Evolutionary conservation across 2,888 invertebrate species (phyloP), one percentile per base, ranked within the genome.

Genomic region (Cetonia aurata): DNA sequence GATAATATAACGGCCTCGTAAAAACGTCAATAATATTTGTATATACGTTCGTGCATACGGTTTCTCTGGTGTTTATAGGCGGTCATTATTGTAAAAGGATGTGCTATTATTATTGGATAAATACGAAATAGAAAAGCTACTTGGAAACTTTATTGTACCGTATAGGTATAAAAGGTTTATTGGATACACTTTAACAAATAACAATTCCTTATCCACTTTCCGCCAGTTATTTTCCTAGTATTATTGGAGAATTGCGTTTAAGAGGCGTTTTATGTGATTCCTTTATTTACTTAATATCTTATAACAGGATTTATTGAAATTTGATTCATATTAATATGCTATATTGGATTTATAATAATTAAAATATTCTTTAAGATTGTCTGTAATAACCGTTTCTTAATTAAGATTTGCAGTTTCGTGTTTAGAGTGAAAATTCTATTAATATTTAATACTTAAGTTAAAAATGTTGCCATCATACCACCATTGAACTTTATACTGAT

Each of bases 1-100:
- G 82, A 80, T 80, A 81, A 76, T 82, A 81, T 80, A 82, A 80
- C 79, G 78, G 25, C 79, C 79, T 80, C 79, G 77, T 81, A 81
- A 80, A 81, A 77, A 77, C 69, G 69, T 69, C 69, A 69, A 69
- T 69, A 69, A 59, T 60, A 60, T 60, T 60, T 60, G 60, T 60
- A 60, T 60, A 60, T 60, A 60, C 60, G 46, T 31, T 48, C 60
- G 48, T 60, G 46, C 60, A 60, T 60, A 60, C 48, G 60, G 60
- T 60, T 46, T 15, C 60, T 60, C 48, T 60, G 60, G 60, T 60
- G 60, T 60, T 60, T 60, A 60, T 60, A 60, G 60, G 46, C 17
- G 60, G 60, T 60, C 60, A 60, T 60, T 60, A 60, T 60, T 60
- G 48, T 60, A 60, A 60, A 60, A 60, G 60, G 60, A 60, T 60